These are phyloP conservation scores for Trachops cirrhosus DNA, from an alignment of 2,797 vertebrate genomes.

Conservation along the genomic window DNA sequence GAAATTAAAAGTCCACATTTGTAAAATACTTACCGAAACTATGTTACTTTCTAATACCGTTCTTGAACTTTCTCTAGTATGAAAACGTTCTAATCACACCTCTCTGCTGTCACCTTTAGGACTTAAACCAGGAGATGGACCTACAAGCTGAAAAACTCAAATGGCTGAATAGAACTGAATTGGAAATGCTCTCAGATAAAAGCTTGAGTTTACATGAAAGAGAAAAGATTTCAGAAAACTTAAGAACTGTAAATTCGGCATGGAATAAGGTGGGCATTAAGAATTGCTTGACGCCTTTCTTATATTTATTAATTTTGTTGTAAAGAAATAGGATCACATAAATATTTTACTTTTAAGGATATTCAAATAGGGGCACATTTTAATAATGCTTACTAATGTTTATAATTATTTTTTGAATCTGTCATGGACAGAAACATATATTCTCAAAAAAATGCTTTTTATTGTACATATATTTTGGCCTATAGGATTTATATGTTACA, in stretches of 20 bases:
- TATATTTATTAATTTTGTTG: neutral
- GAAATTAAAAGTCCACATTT: neutral
- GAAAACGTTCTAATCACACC: neutral
- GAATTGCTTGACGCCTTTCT: neutral
- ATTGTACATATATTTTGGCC: neutral
- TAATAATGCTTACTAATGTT: neutral
- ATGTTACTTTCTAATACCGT: neutral
- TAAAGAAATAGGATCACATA: neutral
- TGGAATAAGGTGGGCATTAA: constrained; percentile 91
- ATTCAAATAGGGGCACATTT: neutral
- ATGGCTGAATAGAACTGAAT: constrained; percentile 91
- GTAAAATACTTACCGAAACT: neutral
- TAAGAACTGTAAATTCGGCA: constrained; percentile 88
- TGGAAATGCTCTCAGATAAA: constrained; percentile 88
- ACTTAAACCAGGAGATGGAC: constrained; percentile 88
- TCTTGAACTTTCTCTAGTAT: neutral
- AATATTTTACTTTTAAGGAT: neutral
- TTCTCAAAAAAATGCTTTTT: neutral
- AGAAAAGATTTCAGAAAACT: constrained; percentile 86
- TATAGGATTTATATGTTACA: neutral
- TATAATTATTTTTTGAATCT: neutral
- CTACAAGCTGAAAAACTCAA: constrained; percentile 87
- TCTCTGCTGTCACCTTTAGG: constrained; percentile 80
- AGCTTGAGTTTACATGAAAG: constrained; percentile 86
- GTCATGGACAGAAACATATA: neutral